A percentile compares a stretch with the other conserved stretches of the same genome.
These are phyloP conservation scores for Pristionchus exspectatus DNA, from an alignment of 2,888 invertebrate species.

Conservation along the genomic window DNA sequence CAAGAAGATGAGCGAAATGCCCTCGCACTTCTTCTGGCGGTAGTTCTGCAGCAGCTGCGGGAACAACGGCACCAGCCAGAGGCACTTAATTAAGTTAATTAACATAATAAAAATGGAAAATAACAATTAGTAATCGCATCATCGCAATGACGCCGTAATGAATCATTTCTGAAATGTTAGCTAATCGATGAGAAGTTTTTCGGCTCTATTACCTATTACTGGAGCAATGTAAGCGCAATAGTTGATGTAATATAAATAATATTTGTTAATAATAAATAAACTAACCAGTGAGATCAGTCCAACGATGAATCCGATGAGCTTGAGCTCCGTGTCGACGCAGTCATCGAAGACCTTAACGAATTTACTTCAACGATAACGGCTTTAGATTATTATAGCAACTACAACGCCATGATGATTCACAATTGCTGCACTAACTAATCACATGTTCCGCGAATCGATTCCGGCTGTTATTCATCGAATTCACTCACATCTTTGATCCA, in stretches of 20 bases:
- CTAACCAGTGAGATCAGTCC: constrained; percentile 71
- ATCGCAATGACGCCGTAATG: background rate
- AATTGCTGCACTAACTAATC: background rate
- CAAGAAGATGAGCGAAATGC: constrained; percentile 79
- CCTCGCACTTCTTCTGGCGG: constrained; percentile 78
- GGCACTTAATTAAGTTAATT: constrained; percentile 28
- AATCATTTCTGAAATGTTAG: background rate
- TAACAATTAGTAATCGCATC: constrained; percentile 1
- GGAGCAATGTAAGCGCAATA: background rate
- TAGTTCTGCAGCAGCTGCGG: constrained; percentile 79
- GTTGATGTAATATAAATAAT: background rate
- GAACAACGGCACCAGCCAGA: constrained; percentile 76
- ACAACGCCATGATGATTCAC: no score
- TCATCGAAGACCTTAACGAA: constrained; percentile 67
- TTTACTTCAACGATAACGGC: background rate
- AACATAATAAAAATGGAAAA: background rate
- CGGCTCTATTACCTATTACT: background rate
- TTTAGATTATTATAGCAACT: no score
- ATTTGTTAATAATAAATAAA: no score
- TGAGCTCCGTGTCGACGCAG: constrained; percentile 77
- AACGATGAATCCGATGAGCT: constrained; percentile 83
- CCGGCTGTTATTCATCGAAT: background rate
- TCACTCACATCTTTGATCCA: constrained; percentile 69
- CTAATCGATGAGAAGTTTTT: constrained; percentile 19
- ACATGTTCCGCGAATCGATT: background rate